Percentiles rank a stretch among this genome's conserved stretches.
Conservation (phyloP, 2,113 vertebrate species). For the Tupaia tana region DNA sequence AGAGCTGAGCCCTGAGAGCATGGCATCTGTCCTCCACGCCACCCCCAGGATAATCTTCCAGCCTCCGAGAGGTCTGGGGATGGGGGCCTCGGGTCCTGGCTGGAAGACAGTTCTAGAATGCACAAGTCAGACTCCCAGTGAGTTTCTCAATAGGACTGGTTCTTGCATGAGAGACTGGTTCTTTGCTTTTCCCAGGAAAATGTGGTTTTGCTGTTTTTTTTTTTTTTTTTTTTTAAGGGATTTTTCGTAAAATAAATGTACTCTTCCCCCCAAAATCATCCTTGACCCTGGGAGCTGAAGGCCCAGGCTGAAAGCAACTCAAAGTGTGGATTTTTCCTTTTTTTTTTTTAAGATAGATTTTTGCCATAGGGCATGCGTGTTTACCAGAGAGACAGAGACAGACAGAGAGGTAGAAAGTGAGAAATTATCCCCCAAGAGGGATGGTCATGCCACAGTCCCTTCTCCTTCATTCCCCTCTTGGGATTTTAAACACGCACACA, state of each 20-base stretch:
- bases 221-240: neutral
- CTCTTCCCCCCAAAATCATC: neutral
- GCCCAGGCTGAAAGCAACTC: neutral
- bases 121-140: neutral
- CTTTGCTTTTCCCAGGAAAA: slow-evolving; percentile 35
- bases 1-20: neutral
- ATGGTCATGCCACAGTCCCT: too few relatives aligned
- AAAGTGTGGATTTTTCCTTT: neutral
- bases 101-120: slow-evolving; percentile 54
- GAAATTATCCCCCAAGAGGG: too few relatives aligned
- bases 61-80: neutral
- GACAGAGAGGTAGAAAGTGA: too few relatives aligned
- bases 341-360: too few relatives aligned
- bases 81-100: neutral
- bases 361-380: too few relatives aligned
- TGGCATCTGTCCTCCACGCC: rapidly evolving
- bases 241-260: slow-evolving; percentile 62
- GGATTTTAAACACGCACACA: too few relatives aligned
- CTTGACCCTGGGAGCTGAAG: slow-evolving; percentile 22
- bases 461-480: too few relatives aligned
- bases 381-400: too few relatives aligned
- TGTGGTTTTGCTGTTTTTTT: neutral
- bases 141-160: rapidly evolving
- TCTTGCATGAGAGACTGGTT: slow-evolving; percentile 48
- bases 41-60: neutral